Evolutionary conservation across 2,797 vertebrate species (phyloP).

Genomic region (Acropternis orthonyx): DNA sequence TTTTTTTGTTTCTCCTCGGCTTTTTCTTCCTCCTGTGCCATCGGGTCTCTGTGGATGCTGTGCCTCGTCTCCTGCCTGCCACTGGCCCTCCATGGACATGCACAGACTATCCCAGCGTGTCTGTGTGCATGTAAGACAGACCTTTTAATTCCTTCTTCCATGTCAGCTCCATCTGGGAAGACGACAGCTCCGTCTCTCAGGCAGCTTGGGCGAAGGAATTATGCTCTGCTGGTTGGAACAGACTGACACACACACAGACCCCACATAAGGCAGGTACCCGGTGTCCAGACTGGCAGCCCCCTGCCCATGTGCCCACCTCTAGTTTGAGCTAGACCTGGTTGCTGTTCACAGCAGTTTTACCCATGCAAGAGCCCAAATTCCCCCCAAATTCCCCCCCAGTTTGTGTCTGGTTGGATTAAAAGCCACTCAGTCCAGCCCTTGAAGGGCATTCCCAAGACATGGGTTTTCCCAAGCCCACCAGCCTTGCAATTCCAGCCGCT

Average conservation of each 20-base stretch:
- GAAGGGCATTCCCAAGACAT: background rate
- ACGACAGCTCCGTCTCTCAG: background rate
- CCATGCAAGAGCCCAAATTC: rapidly evolving
- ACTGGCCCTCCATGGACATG: rapidly evolving
- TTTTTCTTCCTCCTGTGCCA: background rate
- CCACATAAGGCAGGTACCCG: rapidly evolving
- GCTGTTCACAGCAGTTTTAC: background rate
- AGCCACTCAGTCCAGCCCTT: background rate
- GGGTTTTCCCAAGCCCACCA: background rate
- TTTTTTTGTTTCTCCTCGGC: background rate
- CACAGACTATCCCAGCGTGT: background rate
- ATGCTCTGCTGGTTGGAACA: background rate
- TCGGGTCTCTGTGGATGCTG: background rate
- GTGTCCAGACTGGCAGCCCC: background rate
- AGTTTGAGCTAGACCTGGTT: background rate
- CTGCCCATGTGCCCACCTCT: background rate
- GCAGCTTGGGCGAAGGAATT: background rate
- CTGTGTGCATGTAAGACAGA: rapidly evolving
- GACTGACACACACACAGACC: background rate
- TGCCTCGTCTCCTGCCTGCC: background rate
- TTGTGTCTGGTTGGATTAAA: background rate
- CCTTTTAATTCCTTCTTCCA: background rate
- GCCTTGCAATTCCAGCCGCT: background rate
- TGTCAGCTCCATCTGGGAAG: background rate
- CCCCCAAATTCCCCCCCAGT: background rate